phyloP scores from a whole-genome alignment of 2,888 invertebrate genomes.

The Drosophila villosipedis region DNA sequence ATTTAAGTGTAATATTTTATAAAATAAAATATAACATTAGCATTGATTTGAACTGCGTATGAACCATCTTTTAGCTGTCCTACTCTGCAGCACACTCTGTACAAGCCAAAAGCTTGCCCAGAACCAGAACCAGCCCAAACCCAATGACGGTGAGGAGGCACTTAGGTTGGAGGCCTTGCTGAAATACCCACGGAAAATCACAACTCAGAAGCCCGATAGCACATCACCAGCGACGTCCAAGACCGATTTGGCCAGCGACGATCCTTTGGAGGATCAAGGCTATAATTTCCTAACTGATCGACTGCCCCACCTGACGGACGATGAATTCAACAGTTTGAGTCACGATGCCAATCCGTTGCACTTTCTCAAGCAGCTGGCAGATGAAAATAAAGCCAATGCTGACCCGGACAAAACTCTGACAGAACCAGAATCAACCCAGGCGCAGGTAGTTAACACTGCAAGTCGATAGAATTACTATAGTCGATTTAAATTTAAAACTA shows the following conservation, averaged over 20 bases:
- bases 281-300: slow-evolving; percentile 59
- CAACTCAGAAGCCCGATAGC: slow-evolving; percentile 17
- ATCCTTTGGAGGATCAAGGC: slow-evolving; percentile 49
- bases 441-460: not conserved
- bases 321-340: slow-evolving; percentile 64
- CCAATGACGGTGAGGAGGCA: slow-evolving; percentile 16
- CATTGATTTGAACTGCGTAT: not conserved
- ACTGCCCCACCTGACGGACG: slow-evolving; percentile 63
- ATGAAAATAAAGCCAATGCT: not conserved
- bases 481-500: not conserved
- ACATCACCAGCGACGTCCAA: slow-evolving; percentile 3
- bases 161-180: slow-evolving; percentile 21
- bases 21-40: slow-evolving; percentile 68
- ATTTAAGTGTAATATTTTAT: slow-evolving; percentile 65
- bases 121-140: not conserved
- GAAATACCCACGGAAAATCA: not conserved
- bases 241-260: not conserved
- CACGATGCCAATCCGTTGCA: slow-evolving; percentile 71
- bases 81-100: slow-evolving; percentile 30
- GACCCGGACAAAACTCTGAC: no score
- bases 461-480: not conserved
- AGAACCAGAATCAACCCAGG: not conserved
- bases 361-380: slow-evolving; percentile 60
- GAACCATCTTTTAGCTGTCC: slow-evolving; percentile 35
- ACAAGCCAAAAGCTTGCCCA: slow-evolving; percentile 8